Evolutionary conservation across 1,140 invertebrate species (phyloP), one percentile per base, ranked within the genome.

Genomic region (Musca domestica): DNA sequence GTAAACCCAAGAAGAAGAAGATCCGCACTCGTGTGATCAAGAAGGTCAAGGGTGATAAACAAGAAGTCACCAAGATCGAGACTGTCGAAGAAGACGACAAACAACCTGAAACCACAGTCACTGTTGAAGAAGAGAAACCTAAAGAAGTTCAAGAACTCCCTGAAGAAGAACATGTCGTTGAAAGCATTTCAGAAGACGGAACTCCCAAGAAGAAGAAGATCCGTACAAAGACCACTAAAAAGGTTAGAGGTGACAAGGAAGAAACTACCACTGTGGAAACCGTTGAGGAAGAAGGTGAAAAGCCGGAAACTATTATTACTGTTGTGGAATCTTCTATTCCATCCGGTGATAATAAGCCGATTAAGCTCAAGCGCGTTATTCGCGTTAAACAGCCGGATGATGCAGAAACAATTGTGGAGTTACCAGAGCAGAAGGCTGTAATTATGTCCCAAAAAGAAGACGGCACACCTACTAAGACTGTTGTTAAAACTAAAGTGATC

Each of bases 401-500:
- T 3, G 76, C 77, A 23, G 76, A 80, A 15, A 71, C 72, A 17
- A 69, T 81, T 4, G 68, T 78, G 41, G 74, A 77, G 52, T 64
- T 81, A 2, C 79, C 79, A 0, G 79, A 80, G 41, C 66, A 73
- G 51, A 77, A 77, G 61, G 74, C 78, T 22, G 64, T 81, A 30
- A 73, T 81, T 56, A 34, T 81, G 6, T 83, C 82, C 0, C 71
- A 79, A 67, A 76, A 74, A 10, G 76, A 77, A 46, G 75, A 82
- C 68, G 82, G 82, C 0, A 83, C 76, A 61, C 75, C 76, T 1
- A 78, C 70, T 4, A 83, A 83, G 56, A 80, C 82, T 4, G 83
- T 85, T 69, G 80, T 80, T 6, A 81, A 83, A 10, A 84, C 83
- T 5, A 80, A 81, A 61, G 76, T 82, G 15, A 83, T 82, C 17